These are phyloP conservation scores for Amblyjoppa fuscipennis DNA, from an alignment of 2,888 invertebrate species.

Conservation along the genomic window DNA sequence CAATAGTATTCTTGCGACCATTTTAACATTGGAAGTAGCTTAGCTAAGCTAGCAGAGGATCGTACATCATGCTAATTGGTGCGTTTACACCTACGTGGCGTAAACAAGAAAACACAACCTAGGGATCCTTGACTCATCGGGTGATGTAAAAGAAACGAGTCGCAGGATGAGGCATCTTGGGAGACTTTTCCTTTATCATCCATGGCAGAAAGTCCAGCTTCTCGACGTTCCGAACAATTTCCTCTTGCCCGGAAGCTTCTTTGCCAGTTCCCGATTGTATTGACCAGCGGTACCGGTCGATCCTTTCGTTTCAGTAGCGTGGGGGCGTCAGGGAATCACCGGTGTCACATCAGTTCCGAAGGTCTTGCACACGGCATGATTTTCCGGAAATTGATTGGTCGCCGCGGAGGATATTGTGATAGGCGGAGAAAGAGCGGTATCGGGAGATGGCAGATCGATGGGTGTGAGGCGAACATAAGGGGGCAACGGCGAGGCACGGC, in stretches of 20 bases:
- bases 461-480: slow-evolving; percentile 13
- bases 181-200: too few species aligned
- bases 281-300: neutral
- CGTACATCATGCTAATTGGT: too few species aligned
- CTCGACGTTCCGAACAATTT: slow-evolving; percentile 24
- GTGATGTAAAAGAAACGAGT: neutral
- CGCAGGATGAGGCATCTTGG: neutral
- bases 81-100: too few species aligned
- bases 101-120: too few species aligned
- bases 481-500: neutral
- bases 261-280: slow-evolving; percentile 37
- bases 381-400: slow-evolving; percentile 68
- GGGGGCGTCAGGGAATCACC: slow-evolving; percentile 2
- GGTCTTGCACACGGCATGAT: slow-evolving; percentile 39
- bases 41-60: too few species aligned
- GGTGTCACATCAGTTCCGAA: neutral
- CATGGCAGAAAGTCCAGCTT: neutral
- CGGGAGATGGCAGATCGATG: neutral
- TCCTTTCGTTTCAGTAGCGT: neutral
- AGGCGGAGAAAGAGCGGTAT: slow-evolving; percentile 28
- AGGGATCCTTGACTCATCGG: too few species aligned
- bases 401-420: slow-evolving; percentile 34
- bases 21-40: too few species aligned
- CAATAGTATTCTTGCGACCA: neutral
- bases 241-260: slow-evolving; percentile 27